These are phyloP conservation scores for Tribolium freemani DNA, from an alignment of 2,888 invertebrate genomes.

Conservation along the genomic window DNA sequence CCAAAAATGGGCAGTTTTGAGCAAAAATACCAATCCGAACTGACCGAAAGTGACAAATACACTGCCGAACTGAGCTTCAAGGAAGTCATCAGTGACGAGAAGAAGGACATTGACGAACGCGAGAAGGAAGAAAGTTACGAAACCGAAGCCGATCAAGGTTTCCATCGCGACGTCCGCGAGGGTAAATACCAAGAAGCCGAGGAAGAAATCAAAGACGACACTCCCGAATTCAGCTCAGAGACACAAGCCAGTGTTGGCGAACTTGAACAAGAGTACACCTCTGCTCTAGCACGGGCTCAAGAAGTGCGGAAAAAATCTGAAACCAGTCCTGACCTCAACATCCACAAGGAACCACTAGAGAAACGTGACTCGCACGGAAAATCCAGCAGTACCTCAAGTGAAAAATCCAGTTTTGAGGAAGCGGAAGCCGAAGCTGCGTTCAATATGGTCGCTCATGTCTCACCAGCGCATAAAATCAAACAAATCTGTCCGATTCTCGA, in stretches of 20 bases:
- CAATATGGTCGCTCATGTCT: constrained; percentile 68
- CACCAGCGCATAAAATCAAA: constrained; percentile 67
- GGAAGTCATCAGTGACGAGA: constrained; percentile 67
- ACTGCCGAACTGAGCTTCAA: constrained; percentile 63
- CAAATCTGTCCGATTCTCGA: constrained; percentile 69
- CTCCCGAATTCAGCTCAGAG: constrained; percentile 63
- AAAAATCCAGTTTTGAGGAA: constrained; percentile 68
- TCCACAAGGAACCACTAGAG: constrained; percentile 62
- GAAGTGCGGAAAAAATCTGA: constrained; percentile 58
- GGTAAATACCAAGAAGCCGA: constrained; percentile 62
- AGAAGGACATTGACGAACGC: constrained; percentile 67
- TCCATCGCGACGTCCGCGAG: constrained; percentile 65
- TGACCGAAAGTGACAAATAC: constrained; percentile 66
- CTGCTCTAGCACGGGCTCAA: constrained; percentile 58
- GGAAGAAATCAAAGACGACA: constrained; percentile 66
- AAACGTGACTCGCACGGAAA: constrained; percentile 65
- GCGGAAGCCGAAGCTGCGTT: constrained; percentile 70
- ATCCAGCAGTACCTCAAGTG: constrained; percentile 65
- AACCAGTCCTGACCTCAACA: constrained; percentile 60
- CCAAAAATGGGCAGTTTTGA: constrained; percentile 56
- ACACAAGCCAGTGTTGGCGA: constrained; percentile 65
- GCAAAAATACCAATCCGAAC: constrained; percentile 58
- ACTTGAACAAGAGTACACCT: constrained; percentile 66
- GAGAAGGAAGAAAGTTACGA: constrained; percentile 66
- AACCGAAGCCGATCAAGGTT: constrained; percentile 68